phyloP scores from a whole-genome alignment of 2,113 vertebrate genomes.

The Bagarius yarrelli region DNA sequence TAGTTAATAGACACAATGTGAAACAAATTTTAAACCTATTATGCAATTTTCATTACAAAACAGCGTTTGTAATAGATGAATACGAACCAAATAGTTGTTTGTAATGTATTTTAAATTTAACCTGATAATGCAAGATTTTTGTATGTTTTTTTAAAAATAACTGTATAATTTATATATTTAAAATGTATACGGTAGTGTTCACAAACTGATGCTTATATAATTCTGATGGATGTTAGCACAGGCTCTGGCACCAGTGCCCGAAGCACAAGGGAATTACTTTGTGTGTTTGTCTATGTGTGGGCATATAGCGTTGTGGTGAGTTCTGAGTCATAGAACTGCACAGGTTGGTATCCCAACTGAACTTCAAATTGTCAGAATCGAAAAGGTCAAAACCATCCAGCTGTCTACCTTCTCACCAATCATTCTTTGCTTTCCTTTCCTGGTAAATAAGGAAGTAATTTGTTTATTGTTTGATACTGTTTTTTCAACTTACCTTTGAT shows the following conservation, averaged over 20 bases:
- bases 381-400: constrained; percentile 25
- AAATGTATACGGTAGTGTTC: not conserved
- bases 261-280: not conserved
- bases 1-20: not conserved
- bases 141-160: too few species aligned
- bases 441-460: not conserved
- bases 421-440: not conserved
- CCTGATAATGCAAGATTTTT: too few species aligned
- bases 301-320: constrained; percentile 29
- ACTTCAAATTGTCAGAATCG: constrained; percentile 32
- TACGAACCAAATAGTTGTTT: not conserved
- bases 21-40: not conserved
- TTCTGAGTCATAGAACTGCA: not conserved
- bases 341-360: constrained; percentile 34
- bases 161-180: too few species aligned
- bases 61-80: not conserved
- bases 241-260: not conserved
- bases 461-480: not conserved
- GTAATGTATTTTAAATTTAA: too few species aligned
- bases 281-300: not conserved
- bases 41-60: not conserved
- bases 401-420: not conserved
- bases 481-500: not conserved
- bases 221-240: not conserved
- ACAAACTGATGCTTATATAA: not conserved